Evolutionary conservation across 2,888 invertebrate species (phyloP).

Genomic region (Hypomecis atomaria): DNA sequence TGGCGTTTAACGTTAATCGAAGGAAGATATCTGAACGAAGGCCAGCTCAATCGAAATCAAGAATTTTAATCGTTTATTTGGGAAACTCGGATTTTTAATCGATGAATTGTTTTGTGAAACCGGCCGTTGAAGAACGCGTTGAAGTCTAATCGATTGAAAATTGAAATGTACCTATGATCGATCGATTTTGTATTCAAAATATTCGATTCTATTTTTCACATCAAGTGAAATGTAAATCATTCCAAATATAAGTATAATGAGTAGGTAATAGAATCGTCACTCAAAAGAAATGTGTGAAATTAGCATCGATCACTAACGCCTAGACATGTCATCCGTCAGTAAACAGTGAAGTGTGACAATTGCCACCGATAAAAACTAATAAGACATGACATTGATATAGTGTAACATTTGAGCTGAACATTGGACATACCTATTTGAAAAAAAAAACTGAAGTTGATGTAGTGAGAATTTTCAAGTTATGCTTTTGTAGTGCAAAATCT

Average conservation of each 20-base stretch:
- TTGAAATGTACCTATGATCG: conserved; percentile 4
- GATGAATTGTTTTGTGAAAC: conserved; percentile 14
- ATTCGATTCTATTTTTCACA: background rate
- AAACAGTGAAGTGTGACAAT: background rate
- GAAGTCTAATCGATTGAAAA: conserved; percentile 27
- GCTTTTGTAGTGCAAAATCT: background rate
- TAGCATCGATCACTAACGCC: too few relatives aligned
- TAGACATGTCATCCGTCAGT: too few relatives aligned
- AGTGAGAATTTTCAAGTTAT: conserved; percentile 6
- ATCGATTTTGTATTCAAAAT: background rate
- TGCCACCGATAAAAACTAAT: conserved; percentile 3
- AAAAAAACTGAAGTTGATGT: conserved; percentile 15
- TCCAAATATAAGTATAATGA: too few relatives aligned
- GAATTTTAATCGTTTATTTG: conserved; percentile 52
- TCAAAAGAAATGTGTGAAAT: too few relatives aligned
- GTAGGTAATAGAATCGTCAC: too few relatives aligned
- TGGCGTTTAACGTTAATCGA: conserved; percentile 44
- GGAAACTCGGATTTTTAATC: conserved; percentile 47
- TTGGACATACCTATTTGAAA: too few relatives aligned
- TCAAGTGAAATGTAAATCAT: too few relatives aligned
- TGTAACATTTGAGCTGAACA: background rate
- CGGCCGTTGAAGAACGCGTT: conserved; percentile 18
- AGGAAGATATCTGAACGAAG: conserved; percentile 50
- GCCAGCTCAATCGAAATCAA: conserved; percentile 39
- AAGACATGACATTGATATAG: conserved; percentile 11